Conservation (phyloP, 2,888 invertebrate species). For the Mesochorus sp. region DNA sequence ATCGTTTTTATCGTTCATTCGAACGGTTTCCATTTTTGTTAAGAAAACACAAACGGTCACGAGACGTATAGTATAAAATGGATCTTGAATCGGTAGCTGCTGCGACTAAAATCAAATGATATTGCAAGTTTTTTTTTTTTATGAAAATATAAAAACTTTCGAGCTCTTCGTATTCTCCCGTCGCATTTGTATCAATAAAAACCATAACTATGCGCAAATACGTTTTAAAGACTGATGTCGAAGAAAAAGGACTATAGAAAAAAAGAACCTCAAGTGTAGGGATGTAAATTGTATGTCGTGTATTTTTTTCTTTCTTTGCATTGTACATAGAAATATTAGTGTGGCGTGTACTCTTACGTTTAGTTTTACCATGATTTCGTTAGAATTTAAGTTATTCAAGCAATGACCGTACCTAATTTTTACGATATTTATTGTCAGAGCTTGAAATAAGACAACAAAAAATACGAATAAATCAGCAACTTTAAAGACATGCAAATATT, state of each 20-base stretch:
- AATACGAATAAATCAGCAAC: conserved; percentile 4
- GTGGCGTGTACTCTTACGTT: conserved; percentile 6
- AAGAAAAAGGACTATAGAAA: conserved; percentile 5
- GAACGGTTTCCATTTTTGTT: no score
- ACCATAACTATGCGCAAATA: conserved; percentile 5
- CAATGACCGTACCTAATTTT: conserved; percentile 20
- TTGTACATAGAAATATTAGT: conserved; percentile 55
- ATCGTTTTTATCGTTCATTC: no score
- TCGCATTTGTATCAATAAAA: not conserved
- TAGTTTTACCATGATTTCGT: conserved; percentile 43
- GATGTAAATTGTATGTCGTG: conserved; percentile 1
- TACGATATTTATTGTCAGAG: conserved; percentile 46
- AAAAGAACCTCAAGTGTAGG: conserved; percentile 8
- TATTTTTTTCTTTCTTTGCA: conserved; percentile 30
- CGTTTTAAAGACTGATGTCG: conserved; percentile 58
- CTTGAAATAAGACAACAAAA: not conserved
- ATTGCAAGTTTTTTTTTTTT: not conserved
- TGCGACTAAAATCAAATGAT: no score
- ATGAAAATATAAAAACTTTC: not conserved
- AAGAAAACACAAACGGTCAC: no score
- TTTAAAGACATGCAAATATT: no score
- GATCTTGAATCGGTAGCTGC: no score
- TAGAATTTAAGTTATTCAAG: conserved; percentile 50
- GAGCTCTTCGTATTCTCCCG: no score
- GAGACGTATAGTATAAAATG: no score